These are phyloP conservation scores for Drosophila stalkeri DNA, from an alignment of 2,888 invertebrate species.

Conservation along the genomic window DNA sequence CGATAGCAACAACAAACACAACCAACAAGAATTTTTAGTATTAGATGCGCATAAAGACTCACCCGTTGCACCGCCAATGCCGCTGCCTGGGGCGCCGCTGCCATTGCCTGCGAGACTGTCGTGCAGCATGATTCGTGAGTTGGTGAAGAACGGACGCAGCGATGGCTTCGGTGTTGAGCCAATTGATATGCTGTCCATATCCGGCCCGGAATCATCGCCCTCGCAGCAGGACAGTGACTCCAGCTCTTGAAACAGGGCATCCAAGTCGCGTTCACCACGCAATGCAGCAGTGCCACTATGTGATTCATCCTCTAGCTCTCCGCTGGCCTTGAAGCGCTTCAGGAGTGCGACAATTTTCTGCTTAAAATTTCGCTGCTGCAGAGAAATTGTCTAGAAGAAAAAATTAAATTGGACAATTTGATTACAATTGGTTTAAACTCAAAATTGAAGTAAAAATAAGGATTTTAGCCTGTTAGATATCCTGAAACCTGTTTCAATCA, in stretches of 20 bases:
- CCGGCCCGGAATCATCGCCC: constrained; percentile 95
- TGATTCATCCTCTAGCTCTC: constrained; percentile 92
- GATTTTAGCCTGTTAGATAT: neutral
- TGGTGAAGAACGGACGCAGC: constrained; percentile 97
- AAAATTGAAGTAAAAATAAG: neutral
- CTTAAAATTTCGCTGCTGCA: constrained; percentile 96
- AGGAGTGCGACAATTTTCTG: constrained; percentile 98
- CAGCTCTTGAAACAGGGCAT: constrained; percentile 97
- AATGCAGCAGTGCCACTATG: constrained; percentile 87
- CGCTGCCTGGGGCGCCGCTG: constrained; percentile 36
- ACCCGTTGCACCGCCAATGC: constrained; percentile 54
- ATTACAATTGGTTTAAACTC: neutral
- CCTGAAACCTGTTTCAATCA: neutral
- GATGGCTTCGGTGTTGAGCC: constrained; percentile 99
- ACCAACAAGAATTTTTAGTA: neutral
- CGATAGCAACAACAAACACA: constrained; percentile 9
- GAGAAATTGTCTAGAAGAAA: constrained; percentile 82
- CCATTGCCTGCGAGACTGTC: constrained; percentile 81
- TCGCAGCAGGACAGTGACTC: constrained; percentile 95
- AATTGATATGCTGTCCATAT: constrained; percentile 97
- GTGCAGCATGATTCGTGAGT: constrained; percentile 91
- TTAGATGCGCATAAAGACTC: constrained; percentile 27
- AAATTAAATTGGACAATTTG: neutral
- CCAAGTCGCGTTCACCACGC: constrained; percentile 94
- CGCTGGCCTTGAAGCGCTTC: constrained; percentile 96